Evolutionary conservation across 2,113 vertebrate genomes (phyloP).

Genomic region (Felis chaus): DNA sequence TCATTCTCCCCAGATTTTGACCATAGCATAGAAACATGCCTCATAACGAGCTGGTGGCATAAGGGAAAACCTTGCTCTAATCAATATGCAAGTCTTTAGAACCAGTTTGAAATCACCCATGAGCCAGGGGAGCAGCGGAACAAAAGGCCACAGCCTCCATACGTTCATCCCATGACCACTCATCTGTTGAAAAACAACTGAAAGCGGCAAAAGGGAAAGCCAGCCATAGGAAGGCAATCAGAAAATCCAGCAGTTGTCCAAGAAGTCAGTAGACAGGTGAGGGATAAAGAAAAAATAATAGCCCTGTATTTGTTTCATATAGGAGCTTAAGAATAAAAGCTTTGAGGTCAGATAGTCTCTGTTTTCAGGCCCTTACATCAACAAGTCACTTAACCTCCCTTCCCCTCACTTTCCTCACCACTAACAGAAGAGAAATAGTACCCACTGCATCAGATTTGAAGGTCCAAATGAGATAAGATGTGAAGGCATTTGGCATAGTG

Average conservation of each 20-base stretch:
- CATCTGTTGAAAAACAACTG: background rate
- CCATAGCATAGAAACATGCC: background rate
- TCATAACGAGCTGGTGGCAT: background rate
- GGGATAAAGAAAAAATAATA: background rate
- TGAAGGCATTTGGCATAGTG: background rate
- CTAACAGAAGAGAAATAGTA: background rate
- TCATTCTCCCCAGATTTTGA: background rate
- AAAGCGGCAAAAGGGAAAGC: background rate
- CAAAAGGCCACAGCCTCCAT: background rate
- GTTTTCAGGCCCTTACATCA: background rate
- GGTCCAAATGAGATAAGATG: background rate
- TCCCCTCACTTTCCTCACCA: background rate
- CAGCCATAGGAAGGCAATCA: background rate
- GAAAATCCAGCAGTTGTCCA: background rate
- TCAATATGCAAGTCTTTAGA: background rate
- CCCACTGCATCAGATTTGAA: background rate
- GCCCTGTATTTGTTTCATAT: background rate
- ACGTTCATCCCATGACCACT: background rate
- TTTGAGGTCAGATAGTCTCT: background rate
- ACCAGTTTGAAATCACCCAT: background rate
- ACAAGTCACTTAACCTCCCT: background rate
- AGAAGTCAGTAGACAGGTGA: background rate
- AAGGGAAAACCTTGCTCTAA: background rate
- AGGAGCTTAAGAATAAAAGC: background rate
- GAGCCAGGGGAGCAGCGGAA: background rate